A percentile compares a stretch with the other conserved stretches of the same genome.
phyloP scores from a whole-genome alignment of 2,888 invertebrate species.

The Ormyrus labotus region DNA sequence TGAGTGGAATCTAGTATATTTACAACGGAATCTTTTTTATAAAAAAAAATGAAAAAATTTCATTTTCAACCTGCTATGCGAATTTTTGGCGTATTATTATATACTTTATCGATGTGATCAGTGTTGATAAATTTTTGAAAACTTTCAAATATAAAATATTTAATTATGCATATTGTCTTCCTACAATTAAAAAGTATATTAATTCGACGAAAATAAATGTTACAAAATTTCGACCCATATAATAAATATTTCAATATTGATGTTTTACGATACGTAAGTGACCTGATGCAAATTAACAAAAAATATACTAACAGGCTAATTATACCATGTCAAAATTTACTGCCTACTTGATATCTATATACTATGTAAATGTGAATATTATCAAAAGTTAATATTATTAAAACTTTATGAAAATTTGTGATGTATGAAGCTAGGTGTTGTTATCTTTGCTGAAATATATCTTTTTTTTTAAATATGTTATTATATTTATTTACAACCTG shows the following conservation, averaged over 20 bases:
- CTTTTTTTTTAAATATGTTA: slow-evolving; percentile 38
- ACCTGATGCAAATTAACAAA: slow-evolving; percentile 34
- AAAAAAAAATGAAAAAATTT: too few relatives aligned
- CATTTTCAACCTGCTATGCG: too few relatives aligned
- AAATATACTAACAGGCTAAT: slow-evolving; percentile 17
- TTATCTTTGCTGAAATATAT: slow-evolving; percentile 55
- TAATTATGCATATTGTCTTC: slow-evolving; percentile 29
- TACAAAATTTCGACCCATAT: slow-evolving; percentile 21
- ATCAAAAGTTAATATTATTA: slow-evolving; percentile 29
- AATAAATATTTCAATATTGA: slow-evolving; percentile 32
- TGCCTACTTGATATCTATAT: slow-evolving; percentile 46
- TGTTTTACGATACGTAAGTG: slow-evolving; percentile 43
- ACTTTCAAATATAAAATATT: slow-evolving; percentile 17
- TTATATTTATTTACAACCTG: not conserved
- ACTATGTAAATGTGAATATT: slow-evolving; percentile 48
- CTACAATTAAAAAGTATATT: slow-evolving; percentile 10
- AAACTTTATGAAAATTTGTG: slow-evolving; percentile 36
- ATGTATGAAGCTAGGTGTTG: slow-evolving; percentile 47
- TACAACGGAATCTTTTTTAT: slow-evolving; percentile 1
- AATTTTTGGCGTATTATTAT: not conserved
- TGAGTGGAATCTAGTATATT: slow-evolving; percentile 11
- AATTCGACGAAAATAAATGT: not conserved
- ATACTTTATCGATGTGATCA: slow-evolving; percentile 23
- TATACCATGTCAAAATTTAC: slow-evolving; percentile 31
- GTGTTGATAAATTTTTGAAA: slow-evolving; percentile 19